A percentile compares a stretch with the other conserved stretches of the same genome.
Conservation (phyloP, 1,140 invertebrate species). For the Drosophila pseudoananassae region DNA sequence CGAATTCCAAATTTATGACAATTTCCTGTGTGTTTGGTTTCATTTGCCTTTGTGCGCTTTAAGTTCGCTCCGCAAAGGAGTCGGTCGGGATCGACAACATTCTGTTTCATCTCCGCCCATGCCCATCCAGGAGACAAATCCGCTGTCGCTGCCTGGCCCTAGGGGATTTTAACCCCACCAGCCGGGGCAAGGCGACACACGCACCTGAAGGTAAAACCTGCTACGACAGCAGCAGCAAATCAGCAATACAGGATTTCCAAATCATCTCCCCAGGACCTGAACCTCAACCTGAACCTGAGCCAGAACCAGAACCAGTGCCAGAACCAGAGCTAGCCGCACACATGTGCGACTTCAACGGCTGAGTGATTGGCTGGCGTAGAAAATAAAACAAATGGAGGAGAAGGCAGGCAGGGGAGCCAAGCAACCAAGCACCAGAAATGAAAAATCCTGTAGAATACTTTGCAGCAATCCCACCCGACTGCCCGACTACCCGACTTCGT, state of each 20-base stretch:
- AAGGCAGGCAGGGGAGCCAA: conserved; percentile 24
- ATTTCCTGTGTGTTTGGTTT: conserved; percentile 24
- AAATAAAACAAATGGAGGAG: conserved; percentile 49
- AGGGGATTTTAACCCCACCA: conserved; percentile 69
- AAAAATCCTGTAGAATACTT: conserved; percentile 73
- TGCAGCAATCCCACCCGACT: conserved; percentile 28
- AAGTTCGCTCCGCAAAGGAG: conserved; percentile 11
- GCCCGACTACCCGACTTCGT: conserved; percentile 7
- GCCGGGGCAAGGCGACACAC: conserved; percentile 4
- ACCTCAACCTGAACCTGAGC: background rate
- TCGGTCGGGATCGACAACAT: background rate
- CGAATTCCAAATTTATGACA: conserved; percentile 25
- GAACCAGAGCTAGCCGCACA: conserved; percentile 28
- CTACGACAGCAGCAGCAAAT: conserved; percentile 68
- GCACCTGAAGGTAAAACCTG: conserved; percentile 75
- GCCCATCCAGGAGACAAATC: conserved; percentile 53
- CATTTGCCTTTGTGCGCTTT: conserved; percentile 23
- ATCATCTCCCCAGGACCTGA: conserved; percentile 61
- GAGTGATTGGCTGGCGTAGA: conserved; percentile 78
- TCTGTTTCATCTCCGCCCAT: conserved; percentile 31
- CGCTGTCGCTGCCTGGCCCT: conserved; percentile 62
- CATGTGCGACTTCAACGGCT: conserved; percentile 74
- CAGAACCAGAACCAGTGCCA: conserved; percentile 1
- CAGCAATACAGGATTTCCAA: conserved; percentile 81
- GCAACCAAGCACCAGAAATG: conserved; percentile 72